A percentile compares a stretch with the other conserved stretches of the same genome.
Conservation (phyloP, 2,888 invertebrate genomes). For the Phanerotoma sp. region DNA sequence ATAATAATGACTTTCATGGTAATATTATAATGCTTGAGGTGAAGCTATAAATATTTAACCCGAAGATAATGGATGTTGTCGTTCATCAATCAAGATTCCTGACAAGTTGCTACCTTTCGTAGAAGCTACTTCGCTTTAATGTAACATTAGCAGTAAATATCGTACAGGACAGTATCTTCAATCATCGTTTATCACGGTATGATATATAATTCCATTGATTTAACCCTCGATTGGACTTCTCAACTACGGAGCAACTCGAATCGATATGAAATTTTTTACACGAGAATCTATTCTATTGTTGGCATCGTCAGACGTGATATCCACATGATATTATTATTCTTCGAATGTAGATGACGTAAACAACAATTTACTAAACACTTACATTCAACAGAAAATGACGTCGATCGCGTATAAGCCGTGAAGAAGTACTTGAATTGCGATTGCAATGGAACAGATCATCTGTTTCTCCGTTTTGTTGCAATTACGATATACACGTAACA, state of each 20-base stretch:
- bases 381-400: background rate
- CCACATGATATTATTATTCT: conserved; percentile 4
- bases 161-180: background rate
- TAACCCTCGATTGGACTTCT: background rate
- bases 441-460: background rate
- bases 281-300: background rate
- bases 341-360: conserved; percentile 13
- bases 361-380: conserved; percentile 4
- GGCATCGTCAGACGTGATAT: background rate
- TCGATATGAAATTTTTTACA: conserved; percentile 1
- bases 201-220: background rate
- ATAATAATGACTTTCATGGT: too few species aligned
- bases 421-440: too few species aligned
- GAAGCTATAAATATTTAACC: too few species aligned
- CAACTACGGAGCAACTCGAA: conserved; percentile 2
- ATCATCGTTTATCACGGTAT: background rate
- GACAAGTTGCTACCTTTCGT: conserved; percentile 2
- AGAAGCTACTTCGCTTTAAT: background rate
- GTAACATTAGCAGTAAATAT: background rate
- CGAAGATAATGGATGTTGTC: too few species aligned
- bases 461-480: background rate
- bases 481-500: too few species aligned
- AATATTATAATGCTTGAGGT: too few species aligned
- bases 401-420: background rate
- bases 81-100: background rate